phyloP scores from a whole-genome alignment of 2,888 invertebrate genomes.

The Salpingus planirostris region DNA sequence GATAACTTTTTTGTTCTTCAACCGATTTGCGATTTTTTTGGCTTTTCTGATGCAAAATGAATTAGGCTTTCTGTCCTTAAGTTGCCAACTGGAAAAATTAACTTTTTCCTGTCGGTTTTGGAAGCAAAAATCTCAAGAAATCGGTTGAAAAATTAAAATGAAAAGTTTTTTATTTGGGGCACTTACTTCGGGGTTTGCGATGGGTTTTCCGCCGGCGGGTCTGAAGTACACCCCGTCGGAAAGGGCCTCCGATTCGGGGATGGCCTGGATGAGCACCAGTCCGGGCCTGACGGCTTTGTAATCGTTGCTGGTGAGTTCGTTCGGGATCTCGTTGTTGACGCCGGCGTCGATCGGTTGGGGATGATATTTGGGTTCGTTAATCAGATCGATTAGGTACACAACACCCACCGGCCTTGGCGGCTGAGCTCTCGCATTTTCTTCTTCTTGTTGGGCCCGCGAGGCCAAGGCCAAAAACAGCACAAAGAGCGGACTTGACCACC shows the following conservation, averaged over 20 bases:
- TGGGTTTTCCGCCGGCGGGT: conserved; percentile 27
- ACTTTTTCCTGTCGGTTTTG: no score
- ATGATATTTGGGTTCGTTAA: no score
- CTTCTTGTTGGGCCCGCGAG: conserved; percentile 3
- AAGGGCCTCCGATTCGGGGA: conserved; percentile 26
- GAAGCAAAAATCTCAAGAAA: no score
- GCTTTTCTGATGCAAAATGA: no score
- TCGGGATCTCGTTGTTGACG: conserved; percentile 19
- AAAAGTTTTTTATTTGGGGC: no score
- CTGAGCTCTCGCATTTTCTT: no score
- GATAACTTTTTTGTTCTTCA: no score
- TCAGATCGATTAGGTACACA: conserved; percentile 26
- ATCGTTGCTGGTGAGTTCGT: no score
- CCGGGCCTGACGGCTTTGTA: conserved; percentile 10
- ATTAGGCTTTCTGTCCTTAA: no score
- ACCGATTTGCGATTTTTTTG: no score
- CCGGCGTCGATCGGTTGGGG: conserved; percentile 12
- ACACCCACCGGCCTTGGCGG: conserved; percentile 19
- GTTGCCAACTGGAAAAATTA: no score
- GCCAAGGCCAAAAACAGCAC: conserved; percentile 3
- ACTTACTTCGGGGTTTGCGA: conserved; percentile 28
- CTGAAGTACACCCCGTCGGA: conserved; percentile 36
- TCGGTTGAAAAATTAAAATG: no score
- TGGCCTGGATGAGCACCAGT: conserved; percentile 20
- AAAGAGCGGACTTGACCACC: conserved; percentile 8